phyloP scores from a whole-genome alignment of 1,140 invertebrate genomes.

The Drosophila truncata region DNA sequence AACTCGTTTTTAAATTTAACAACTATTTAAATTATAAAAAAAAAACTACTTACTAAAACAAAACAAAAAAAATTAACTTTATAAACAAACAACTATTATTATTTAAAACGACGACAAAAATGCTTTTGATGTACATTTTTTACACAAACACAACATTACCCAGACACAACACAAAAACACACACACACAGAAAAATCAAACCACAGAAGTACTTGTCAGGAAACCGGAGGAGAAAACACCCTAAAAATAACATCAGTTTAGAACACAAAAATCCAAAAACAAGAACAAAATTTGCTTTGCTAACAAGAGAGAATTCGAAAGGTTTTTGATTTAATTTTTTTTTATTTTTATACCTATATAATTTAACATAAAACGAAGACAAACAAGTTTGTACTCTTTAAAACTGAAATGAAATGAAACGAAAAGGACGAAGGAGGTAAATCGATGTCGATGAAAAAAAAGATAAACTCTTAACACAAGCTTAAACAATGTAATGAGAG shows the following conservation, averaged over 20 bases:
- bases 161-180: constrained; percentile 46
- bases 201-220: constrained; percentile 68
- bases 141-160: constrained; percentile 46
- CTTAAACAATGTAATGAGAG: constrained; percentile 27
- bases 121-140: constrained; percentile 73
- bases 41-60: constrained; percentile 69
- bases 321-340: constrained; percentile 43
- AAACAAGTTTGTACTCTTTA: constrained; percentile 57
- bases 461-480: constrained; percentile 34
- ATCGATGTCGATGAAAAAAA: constrained; percentile 40
- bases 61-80: constrained; percentile 38
- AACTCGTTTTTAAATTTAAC: constrained; percentile 83
- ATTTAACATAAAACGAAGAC: constrained; percentile 58
- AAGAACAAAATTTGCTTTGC: constrained; percentile 61
- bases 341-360: constrained; percentile 42
- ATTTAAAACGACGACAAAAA: constrained; percentile 59
- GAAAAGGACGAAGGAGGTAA: constrained; percentile 20
- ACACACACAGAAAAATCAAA: constrained; percentile 51
- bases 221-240: constrained; percentile 16
- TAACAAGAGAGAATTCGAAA: constrained; percentile 53
- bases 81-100: constrained; percentile 58
- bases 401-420: constrained; percentile 28
- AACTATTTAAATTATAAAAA: constrained; percentile 82
- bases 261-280: constrained; percentile 9
- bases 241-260: constrained; percentile 4